Evolutionary conservation across 1,140 invertebrate species (phyloP).

Genomic region (Lasioglossum baleicum): DNA sequence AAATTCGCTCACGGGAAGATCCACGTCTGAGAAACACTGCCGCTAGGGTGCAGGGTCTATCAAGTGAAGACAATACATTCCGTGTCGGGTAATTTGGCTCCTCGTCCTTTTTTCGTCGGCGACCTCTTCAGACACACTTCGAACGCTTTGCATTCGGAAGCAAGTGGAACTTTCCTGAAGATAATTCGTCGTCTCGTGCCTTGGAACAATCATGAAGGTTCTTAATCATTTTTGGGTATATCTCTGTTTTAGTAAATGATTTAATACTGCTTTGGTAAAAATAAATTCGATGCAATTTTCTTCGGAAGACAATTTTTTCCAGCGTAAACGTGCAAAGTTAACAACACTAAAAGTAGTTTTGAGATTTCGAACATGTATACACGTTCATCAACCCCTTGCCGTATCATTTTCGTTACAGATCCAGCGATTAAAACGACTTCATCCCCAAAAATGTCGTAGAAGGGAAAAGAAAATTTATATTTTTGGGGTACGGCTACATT

Average conservation of each 20-base stretch:
- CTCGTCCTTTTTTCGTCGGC: conserved; percentile 39
- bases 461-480: no score
- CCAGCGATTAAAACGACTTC: no score
- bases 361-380: no score
- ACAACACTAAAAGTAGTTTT: no score
- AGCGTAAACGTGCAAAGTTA: no score
- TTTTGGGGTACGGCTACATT: no score
- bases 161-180: background rate
- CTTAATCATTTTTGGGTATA: background rate
- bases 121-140: conserved; percentile 41
- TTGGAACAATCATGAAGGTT: background rate
- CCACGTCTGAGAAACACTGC: conserved; percentile 64
- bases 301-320: no score
- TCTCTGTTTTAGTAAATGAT: background rate
- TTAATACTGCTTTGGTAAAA: no score
- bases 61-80: conserved; percentile 78
- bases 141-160: conserved; percentile 56
- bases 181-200: background rate
- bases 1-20: conserved; percentile 25
- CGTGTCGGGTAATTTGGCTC: conserved; percentile 76
- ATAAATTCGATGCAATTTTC: no score
- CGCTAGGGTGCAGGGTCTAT: conserved; percentile 66
- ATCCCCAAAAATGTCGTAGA: no score
- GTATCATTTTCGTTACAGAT: no score
- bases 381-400: no score